phyloP scores from a whole-genome alignment of 2,888 invertebrate genomes.

The Macrosiphum euphorbiae region DNA sequence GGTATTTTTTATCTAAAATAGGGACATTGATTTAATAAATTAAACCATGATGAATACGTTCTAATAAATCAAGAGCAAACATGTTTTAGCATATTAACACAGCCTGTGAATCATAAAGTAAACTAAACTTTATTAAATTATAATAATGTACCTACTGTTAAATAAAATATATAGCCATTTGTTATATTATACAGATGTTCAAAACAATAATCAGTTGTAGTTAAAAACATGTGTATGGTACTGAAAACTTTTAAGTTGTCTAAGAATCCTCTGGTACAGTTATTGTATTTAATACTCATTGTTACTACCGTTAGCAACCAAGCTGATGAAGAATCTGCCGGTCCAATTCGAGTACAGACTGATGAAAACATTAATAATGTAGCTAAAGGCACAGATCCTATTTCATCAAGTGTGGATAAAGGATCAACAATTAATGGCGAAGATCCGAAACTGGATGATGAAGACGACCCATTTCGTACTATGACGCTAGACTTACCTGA shows the following conservation, averaged over 20 bases:
- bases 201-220: background rate
- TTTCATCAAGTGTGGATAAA: too few relatives aligned
- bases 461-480: too few relatives aligned
- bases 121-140: background rate
- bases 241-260: background rate
- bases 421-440: too few relatives aligned
- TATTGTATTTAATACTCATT: background rate
- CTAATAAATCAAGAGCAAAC: background rate
- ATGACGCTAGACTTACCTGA: too few relatives aligned
- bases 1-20: background rate
- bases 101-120: background rate
- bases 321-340: accelerated
- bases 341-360: background rate
- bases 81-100: background rate
- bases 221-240: constrained; percentile 25
- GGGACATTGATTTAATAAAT: background rate
- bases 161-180: background rate
- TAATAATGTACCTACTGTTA: background rate
- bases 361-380: background rate
- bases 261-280: background rate
- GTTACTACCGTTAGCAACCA: background rate
- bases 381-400: background rate
- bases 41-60: background rate
- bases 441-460: too few relatives aligned
- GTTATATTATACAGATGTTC: background rate